A percentile compares a stretch with the other conserved stretches of the same genome.
Conservation (phyloP, 2,797 vertebrate genomes). For the Phoxinus dragarum region DNA sequence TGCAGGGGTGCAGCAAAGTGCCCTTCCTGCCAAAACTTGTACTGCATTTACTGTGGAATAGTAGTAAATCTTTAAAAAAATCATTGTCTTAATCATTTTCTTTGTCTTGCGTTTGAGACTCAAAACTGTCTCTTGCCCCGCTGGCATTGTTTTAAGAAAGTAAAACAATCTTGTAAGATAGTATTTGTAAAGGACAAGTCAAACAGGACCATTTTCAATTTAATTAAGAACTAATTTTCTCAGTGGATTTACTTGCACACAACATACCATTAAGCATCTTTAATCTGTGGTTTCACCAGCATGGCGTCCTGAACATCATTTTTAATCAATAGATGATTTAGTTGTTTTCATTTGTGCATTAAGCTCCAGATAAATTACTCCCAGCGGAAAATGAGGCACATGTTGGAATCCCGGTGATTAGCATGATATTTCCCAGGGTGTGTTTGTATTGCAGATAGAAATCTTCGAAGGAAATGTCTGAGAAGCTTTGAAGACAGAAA, state of each 20-base stretch:
- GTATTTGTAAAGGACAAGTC: background rate
- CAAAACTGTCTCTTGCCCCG: background rate
- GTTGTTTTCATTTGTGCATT: conserved; percentile 27
- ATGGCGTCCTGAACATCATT: background rate
- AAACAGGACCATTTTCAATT: background rate
- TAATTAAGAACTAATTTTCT: background rate
- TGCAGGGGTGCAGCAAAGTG: background rate
- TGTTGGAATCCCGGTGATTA: conserved; percentile 12
- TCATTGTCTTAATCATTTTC: background rate
- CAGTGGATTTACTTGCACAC: background rate
- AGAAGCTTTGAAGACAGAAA: conserved; percentile 41
- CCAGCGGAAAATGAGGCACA: conserved; percentile 12
- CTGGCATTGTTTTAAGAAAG: background rate
- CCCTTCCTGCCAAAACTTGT: background rate
- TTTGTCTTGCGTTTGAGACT: background rate
- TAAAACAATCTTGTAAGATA: background rate
- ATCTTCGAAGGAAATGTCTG: conserved; percentile 38
- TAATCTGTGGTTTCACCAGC: background rate
- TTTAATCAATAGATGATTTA: conserved; percentile 9
- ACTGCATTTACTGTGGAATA: background rate
- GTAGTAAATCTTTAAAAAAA: background rate
- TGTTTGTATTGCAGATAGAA: conserved; percentile 35
- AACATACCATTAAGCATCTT: background rate
- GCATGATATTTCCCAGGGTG: conserved; percentile 17
- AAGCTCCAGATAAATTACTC: conserved; percentile 11